A percentile compares a stretch with the other conserved stretches of the same genome.
Conservation (phyloP, 2,888 invertebrate genomes). For the Metallyticus violacea region DNA sequence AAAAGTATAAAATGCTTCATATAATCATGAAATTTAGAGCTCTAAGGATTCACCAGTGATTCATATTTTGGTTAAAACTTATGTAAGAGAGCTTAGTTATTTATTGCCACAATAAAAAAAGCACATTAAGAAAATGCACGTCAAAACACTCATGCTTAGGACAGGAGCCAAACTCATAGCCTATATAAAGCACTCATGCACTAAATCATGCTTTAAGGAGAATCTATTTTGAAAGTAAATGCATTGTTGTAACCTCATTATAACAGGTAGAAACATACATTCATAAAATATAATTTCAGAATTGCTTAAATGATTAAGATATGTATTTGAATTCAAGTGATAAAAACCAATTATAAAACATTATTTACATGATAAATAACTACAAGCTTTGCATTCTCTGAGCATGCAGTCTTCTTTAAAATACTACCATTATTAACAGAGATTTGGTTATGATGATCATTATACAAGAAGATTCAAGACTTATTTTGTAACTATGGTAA, state of each 20-base stretch:
- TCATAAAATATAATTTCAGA: background rate
- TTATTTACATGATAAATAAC: background rate
- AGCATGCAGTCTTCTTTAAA: background rate
- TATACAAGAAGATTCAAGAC: background rate
- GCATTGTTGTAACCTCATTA: background rate
- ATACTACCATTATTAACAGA: background rate
- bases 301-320: background rate
- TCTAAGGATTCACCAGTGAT: too few species aligned
- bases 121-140: too few species aligned
- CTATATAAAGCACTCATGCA: background rate
- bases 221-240: background rate
- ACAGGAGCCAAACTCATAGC: background rate
- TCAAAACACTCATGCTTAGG: background rate
- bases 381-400: background rate
- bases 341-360: background rate
- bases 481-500: background rate
- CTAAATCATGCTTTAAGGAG: background rate
- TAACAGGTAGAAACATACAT: background rate
- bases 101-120: too few species aligned
- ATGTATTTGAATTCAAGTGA: background rate
- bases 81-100: too few species aligned
- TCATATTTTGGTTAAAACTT: too few species aligned
- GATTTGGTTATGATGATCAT: background rate
- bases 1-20: too few species aligned
- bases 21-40: too few species aligned